Evolutionary conservation across 1,140 invertebrate species (phyloP), one percentile per base, ranked within the genome.

Genomic region (Drosophila bocqueti): DNA sequence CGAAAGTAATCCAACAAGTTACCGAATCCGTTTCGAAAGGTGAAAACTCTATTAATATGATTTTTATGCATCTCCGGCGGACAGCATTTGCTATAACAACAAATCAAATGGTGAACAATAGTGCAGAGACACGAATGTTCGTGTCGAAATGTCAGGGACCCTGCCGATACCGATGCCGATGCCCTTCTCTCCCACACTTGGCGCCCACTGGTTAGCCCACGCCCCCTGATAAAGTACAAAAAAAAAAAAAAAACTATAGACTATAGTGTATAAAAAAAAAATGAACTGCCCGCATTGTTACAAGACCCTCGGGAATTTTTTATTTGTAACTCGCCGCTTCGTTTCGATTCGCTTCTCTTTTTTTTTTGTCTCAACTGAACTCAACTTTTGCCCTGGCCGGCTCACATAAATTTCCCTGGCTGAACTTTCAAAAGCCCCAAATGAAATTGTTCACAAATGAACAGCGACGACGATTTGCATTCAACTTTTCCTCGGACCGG

Each of bases 91-190:
- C 49, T 13, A 21, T 54, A 68, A 45, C 61, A 60, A 59, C 62
- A 77, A 78, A 78, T 78, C 75, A 69, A 78, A 49, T 58, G 45
- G 45, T 72, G 59, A 79, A 64, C 76, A 64, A 79, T 79, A 64
- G 66, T 72, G 59, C 26, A 59, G 66, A 79, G 77, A 68, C 81
- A 83, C 76, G 76, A 79, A 76, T 61, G 55, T 80, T 80, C 76
- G 76, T 80, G 77, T 80, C 68, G 57, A 76, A 83, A 62, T 80
- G 81, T 77, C 83, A 86, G 75, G 69, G 78, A 85, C 79, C 76
- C 57, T 47, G 26, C 18, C 31, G n/a, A 34, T 34, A n/a, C 50
- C 50, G n/a, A 34, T 18, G n/a, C 50, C 50, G 24, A 52, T n/a
- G 54, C 45, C 67, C 54, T 34, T 60, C 69, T 42, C 69, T 47